Conservation (phyloP, 1,140 invertebrate genomes). For the Grapholita molesta region DNA sequence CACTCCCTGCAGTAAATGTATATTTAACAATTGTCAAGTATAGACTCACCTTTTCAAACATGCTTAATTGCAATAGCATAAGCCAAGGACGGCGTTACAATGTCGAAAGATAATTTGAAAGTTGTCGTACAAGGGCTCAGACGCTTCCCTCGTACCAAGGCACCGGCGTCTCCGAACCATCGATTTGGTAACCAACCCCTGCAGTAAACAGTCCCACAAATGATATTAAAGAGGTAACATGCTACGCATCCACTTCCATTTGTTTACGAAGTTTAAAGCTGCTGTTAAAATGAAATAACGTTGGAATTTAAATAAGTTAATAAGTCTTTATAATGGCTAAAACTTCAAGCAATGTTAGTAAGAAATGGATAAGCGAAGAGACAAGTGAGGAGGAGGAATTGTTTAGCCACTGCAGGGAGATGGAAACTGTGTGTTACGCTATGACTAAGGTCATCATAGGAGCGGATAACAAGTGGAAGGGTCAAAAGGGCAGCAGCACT, state of each 20-base stretch:
- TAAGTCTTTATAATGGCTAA: constrained; percentile 39
- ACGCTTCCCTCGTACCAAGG: constrained; percentile 38
- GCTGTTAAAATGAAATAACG: not conserved
- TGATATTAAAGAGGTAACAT: constrained; percentile 49
- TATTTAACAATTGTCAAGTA: not conserved
- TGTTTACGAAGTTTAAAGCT: not conserved
- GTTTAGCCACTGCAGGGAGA: constrained; percentile 60
- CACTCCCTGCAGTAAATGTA: too few relatives aligned
- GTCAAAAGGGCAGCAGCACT: constrained; percentile 36
- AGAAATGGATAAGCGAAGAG: constrained; percentile 67
- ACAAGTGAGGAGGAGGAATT: constrained; percentile 54
- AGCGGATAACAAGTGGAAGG: constrained; percentile 68
- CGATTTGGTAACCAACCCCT: constrained; percentile 51
- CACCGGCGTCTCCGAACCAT: constrained; percentile 60
- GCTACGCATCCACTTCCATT: not conserved
- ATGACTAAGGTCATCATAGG: constrained; percentile 65
- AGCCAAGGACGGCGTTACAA: constrained; percentile 57
- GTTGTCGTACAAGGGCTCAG: constrained; percentile 54
- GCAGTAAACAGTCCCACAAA: constrained; percentile 46
- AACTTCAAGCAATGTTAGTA: constrained; percentile 42
- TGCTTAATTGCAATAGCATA: constrained; percentile 18
- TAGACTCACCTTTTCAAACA: not conserved
- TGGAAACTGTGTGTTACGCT: constrained; percentile 63
- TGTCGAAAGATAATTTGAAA: constrained; percentile 52
- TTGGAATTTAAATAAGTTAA: constrained; percentile 25